Conservation (phyloP, 1,140 invertebrate species). For the Trachymyrmex cornetzi region DNA sequence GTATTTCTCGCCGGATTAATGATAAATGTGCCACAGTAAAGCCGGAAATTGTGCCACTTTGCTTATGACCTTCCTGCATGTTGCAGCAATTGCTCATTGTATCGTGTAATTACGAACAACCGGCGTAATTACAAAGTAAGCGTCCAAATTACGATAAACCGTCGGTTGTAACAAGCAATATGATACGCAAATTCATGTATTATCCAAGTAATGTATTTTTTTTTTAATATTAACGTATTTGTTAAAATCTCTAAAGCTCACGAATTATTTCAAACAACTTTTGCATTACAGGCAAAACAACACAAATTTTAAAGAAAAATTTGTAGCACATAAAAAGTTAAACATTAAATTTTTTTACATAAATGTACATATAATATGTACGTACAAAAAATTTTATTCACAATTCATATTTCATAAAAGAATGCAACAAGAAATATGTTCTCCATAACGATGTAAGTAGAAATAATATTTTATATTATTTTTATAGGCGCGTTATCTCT, state of each 20-base stretch:
- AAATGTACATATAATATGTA: background rate
- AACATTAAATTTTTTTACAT: background rate
- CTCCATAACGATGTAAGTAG: background rate
- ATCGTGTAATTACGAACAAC: conserved; percentile 27
- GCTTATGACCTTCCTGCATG: conserved; percentile 18
- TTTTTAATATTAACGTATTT: background rate
- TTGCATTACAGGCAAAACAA: background rate
- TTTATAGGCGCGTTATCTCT: background rate
- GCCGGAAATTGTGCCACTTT: conserved; percentile 40
- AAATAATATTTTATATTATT: background rate
- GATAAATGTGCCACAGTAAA: conserved; percentile 36
- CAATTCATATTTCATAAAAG: background rate
- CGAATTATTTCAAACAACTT: too few species aligned
- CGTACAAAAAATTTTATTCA: background rate
- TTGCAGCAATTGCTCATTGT: conserved; percentile 29
- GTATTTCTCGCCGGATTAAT: conserved; percentile 44
- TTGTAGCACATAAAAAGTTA: background rate
- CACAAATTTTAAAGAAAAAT: background rate
- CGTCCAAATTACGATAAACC: conserved; percentile 20
- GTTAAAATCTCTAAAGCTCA: conserved; percentile 1
- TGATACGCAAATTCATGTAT: conserved; percentile 7
- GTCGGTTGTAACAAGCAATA: conserved; percentile 4
- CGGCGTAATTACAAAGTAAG: conserved; percentile 17
- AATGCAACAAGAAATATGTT: background rate
- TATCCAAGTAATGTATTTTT: background rate